These are phyloP conservation scores for Penaeus japonicus DNA, from an alignment of 1,140 invertebrate species.

Conservation along the genomic window DNA sequence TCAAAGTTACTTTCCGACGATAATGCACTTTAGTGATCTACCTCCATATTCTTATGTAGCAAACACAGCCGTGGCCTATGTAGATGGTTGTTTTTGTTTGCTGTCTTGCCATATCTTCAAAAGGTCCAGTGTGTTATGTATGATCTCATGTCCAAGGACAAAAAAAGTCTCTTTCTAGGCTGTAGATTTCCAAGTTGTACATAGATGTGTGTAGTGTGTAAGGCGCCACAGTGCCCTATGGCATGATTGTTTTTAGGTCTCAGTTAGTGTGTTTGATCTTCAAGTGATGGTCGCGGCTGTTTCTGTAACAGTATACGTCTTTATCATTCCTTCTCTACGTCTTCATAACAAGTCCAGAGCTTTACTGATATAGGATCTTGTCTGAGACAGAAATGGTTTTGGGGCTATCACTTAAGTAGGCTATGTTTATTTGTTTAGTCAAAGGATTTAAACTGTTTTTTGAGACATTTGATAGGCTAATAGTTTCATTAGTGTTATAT, in stretches of 20 bases:
- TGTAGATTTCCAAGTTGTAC: slow-evolving; percentile 39
- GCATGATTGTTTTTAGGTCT: slow-evolving; percentile 43
- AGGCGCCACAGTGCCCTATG: slow-evolving; percentile 53
- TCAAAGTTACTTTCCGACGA: slow-evolving; percentile 52
- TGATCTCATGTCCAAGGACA: slow-evolving; percentile 56
- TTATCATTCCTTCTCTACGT: slow-evolving; percentile 26
- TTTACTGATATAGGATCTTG: slow-evolving; percentile 10
- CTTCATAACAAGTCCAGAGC: slow-evolving; percentile 12
- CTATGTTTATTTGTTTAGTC: slow-evolving; percentile 38
- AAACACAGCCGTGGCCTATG: slow-evolving; percentile 55
- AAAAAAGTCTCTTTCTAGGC: slow-evolving; percentile 52
- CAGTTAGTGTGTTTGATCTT: slow-evolving; percentile 18
- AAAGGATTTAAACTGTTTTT: slow-evolving; percentile 21
- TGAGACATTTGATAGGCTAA: slow-evolving; percentile 22
- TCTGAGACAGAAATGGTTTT: slow-evolving; percentile 6
- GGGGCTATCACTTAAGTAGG: slow-evolving; percentile 20
- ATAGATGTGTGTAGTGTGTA: slow-evolving; percentile 45
- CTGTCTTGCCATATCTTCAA: slow-evolving; percentile 57
- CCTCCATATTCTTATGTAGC: slow-evolving; percentile 54
- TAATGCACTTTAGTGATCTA: slow-evolving; percentile 57
- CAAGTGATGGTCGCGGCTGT: slow-evolving; percentile 3
- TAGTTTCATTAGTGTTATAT: slow-evolving; percentile 41
- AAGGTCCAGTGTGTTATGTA: slow-evolving; percentile 50
- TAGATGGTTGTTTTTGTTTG: slow-evolving; percentile 57
- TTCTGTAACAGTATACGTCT: slow-evolving; percentile 21